Percentiles rank a stretch among this genome's conserved stretches.
phyloP scores from a whole-genome alignment of 2,113 vertebrate species.

The Chitala chitala region DNA sequence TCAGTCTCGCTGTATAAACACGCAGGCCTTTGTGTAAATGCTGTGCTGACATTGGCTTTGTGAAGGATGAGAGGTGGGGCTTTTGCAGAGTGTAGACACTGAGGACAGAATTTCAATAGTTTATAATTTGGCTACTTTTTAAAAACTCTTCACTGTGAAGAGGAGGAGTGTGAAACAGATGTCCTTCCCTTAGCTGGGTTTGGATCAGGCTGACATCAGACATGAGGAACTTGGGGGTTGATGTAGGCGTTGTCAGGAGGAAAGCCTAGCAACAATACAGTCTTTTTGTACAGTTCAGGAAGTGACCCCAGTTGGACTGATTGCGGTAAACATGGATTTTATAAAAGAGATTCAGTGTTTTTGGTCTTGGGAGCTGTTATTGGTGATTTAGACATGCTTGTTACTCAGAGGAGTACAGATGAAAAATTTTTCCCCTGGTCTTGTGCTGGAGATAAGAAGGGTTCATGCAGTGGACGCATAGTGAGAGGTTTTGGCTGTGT shows the following conservation, averaged over 20 bases:
- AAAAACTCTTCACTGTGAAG: too few relatives aligned
- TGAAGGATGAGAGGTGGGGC: neutral
- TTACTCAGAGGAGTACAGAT: neutral
- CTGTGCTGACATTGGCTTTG: neutral
- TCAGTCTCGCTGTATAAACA: neutral
- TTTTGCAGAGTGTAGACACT: neutral
- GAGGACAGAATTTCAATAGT: too few relatives aligned
- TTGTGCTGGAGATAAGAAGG: neutral
- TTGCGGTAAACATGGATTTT: neutral
- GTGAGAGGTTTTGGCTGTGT: neutral
- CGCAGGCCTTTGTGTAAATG: neutral
- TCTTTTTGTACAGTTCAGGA: neutral
- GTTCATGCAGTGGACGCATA: neutral
- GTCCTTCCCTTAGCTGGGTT: constrained; percentile 1
- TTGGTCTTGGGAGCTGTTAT: neutral
- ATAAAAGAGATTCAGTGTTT: neutral
- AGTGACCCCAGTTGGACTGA: neutral
- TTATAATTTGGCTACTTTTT: too few relatives aligned
- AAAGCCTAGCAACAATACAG: neutral
- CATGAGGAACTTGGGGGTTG: neutral
- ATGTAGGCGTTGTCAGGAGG: neutral
- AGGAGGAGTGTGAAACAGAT: neutral
- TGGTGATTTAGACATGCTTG: neutral
- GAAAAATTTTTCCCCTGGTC: neutral
- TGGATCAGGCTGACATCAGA: neutral